Conservation (phyloP, 1,140 invertebrate species). For the Macrobrachium nipponense region DNA sequence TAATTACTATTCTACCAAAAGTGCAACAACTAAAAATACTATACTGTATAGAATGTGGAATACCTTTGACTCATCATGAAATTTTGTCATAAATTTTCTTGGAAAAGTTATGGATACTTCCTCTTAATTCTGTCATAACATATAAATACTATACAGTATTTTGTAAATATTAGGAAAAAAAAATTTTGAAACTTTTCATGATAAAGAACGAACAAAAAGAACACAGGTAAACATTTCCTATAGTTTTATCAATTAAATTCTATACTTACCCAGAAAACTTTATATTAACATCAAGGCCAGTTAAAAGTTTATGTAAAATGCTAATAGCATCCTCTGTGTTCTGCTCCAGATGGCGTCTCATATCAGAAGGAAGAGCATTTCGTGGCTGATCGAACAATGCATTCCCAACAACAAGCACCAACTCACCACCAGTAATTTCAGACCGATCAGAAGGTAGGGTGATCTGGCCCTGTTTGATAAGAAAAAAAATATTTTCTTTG, state of each 20-base stretch:
- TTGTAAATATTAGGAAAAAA: too few species aligned
- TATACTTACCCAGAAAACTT: conserved; percentile 73
- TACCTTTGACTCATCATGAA: too few species aligned
- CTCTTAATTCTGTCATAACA: too few species aligned
- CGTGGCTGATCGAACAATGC: conserved; percentile 62
- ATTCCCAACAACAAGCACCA: conserved; percentile 70
- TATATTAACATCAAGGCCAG: conserved; percentile 76
- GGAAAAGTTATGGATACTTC: too few species aligned
- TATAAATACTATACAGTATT: too few species aligned
- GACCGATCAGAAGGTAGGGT: conserved; percentile 70
- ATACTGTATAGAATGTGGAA: too few species aligned
- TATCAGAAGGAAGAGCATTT: conserved; percentile 68
- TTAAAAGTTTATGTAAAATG: conserved; percentile 74
- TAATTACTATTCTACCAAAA: too few species aligned
- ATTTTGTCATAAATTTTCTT: too few species aligned
- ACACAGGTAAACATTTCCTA: neutral
- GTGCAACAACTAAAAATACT: too few species aligned
- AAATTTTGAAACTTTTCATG: neutral
- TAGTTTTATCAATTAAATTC: neutral
- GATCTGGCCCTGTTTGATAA: conserved; percentile 66
- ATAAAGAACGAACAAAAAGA: neutral
- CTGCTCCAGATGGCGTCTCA: conserved; percentile 73
- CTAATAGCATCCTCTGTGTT: conserved; percentile 75
- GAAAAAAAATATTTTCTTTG: neutral
- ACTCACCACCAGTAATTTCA: conserved; percentile 71